A percentile compares a stretch with the other conserved stretches of the same genome.
Evolutionary conservation across 35 echinoderm and acorn worm species (phyloP).

Genomic region (Lytechinus pictus): DNA sequence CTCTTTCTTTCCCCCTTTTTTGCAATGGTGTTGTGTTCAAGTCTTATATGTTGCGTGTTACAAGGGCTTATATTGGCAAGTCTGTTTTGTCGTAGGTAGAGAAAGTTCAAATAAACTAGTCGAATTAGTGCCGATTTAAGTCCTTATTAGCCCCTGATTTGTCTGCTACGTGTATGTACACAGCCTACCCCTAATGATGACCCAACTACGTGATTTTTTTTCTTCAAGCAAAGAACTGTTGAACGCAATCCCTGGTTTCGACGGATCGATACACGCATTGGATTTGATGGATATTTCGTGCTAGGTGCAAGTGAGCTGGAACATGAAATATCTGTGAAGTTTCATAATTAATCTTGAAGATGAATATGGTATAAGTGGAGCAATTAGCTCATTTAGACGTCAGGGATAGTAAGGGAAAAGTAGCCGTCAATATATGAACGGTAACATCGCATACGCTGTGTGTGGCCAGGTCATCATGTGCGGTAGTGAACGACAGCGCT

Average conservation of each 20-base stretch:
- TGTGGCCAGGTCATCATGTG: conserved; percentile 67
- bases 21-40: background rate
- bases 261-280: background rate
- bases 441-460: conserved; percentile 48
- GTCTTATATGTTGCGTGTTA: background rate
- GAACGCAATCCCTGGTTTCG: background rate
- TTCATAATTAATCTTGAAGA: conserved; percentile 55
- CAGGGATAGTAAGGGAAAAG: conserved; percentile 33
- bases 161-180: background rate
- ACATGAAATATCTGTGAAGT: conserved; percentile 29
- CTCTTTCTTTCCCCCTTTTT: background rate
- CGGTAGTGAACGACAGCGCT: conserved; percentile 53
- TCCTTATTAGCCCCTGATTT: conserved; percentile 18
- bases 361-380: conserved; percentile 58
- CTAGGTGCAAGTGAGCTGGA: background rate
- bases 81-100: background rate
- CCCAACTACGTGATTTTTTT: background rate
- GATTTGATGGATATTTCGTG: background rate
- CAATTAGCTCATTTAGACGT: conserved; percentile 81
- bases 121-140: conserved; percentile 29
- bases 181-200: conserved; percentile 2
- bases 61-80: background rate
- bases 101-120: conserved; percentile 37
- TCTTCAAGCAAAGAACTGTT: background rate
- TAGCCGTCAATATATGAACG: conserved; percentile 50